Evolutionary conservation across 1,140 invertebrate genomes (phyloP), one percentile per base, ranked within the genome.

Genomic region (Dolichoris vasculosae): DNA sequence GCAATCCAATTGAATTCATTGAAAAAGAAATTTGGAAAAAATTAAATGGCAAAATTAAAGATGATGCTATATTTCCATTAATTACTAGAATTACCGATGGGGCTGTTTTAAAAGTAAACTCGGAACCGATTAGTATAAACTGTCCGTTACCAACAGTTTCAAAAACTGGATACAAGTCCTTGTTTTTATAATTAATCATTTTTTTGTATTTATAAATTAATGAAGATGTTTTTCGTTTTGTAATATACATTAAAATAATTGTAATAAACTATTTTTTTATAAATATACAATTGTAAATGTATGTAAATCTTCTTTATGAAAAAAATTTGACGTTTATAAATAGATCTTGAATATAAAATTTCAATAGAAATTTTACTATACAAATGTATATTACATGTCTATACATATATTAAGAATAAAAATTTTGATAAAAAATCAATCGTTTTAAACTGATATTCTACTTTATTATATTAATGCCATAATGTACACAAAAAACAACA

Each of bases 21-120:
- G 89, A 91, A 55, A 78, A 87, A 11, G 82, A 90, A 51, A 78
- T 93, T 40, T 84, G 35, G 20, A 82, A 86, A 0, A 90, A 89
- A 89, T 86, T 92, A 32, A 86, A 63, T n/a, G 83, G 83, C 0
- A 88, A 89, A 43, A 88, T 93, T n/a, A 83, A 91, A 63, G 13
- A 79, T 13, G 90, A 92, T 87, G 88, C 88, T 81, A 84, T 93
- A 63, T 7, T 75, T 9, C 88, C 92, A 63, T 82, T 93, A 11
- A 85, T 93, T 71, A 91, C 91, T 15, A 89, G 92, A 77, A 89
- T 93, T 8, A 93, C 89, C 2, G 91, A 92, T 86, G 92, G 89
- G 4, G 78, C 87, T 8, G 85, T 93, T 48, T 69, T 92, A 64
- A 64, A 76, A 17, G 75, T 92, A 20, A 84, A 87, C 79, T 79